Base-by-base conservation (phyloP, 2,888 invertebrate genomes). In the Oxycera nigricornis region DNA sequence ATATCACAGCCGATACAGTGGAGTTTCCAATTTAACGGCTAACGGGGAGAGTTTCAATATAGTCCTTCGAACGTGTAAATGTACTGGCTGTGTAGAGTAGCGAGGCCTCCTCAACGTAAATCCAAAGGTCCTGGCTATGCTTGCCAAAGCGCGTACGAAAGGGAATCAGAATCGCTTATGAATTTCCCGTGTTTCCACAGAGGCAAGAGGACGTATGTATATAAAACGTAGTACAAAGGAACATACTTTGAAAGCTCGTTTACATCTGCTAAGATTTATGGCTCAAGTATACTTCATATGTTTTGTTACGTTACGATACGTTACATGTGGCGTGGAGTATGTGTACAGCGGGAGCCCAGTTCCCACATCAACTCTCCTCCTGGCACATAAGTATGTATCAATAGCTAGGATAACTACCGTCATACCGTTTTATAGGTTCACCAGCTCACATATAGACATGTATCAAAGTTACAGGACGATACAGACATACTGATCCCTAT, bases 221-320 rank as follows among this genome's bases (percentile, higher is more conserved):
- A 35, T 22, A 35, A 30, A 59, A 30, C 30, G 65, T 41, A n/a
- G n/a, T n/a, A 65, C 24, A 52, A 35, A 52, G 52, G 70, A 55
- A 70, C 31, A 70, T 22, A 65, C 65, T 65, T 35, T 70, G 70
- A 70, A 70, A 70, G 70, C 70, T 70, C 70, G 70, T 70, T 70
- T 70, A 70, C 70, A 70, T 70, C 70, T 70, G 70, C 70, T 52
- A 70, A 70, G 70, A 70, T 70, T 70, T 70, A 70, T 70, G 70
- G 20, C 52, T 39, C n/a, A 65, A 65, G 65, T 65, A 65, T 65
- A 65, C 65, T 65, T 65, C 65, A 65, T 39, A 65, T 41, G 59
- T 59, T 59, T 24, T 14, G 30, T 41, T 65, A 65, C 65, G 65
- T 41, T n/a, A n/a, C n/a, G n/a, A n/a, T n/a, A n/a, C n/a, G n/a